These are phyloP conservation scores for Parotocinclus haroldoi DNA, from an alignment of 2,797 vertebrate species.

Conservation along the genomic window DNA sequence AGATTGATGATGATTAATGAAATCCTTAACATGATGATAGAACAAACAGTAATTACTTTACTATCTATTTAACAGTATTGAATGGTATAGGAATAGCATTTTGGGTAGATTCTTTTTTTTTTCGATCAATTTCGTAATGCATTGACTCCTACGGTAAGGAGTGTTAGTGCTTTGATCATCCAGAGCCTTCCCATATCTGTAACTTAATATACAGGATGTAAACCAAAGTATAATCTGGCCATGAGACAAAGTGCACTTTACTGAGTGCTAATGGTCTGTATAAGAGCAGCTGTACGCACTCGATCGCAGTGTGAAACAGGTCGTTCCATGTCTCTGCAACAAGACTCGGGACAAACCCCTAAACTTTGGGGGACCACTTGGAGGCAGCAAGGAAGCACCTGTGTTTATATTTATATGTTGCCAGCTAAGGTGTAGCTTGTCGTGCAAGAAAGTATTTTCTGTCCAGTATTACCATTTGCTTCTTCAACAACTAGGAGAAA, in stretches of 20 bases:
- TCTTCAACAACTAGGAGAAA: too few relatives aligned
- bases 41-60: too few relatives aligned
- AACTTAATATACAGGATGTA: slow-evolving; percentile 42
- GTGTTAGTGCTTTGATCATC: background rate
- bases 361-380: slow-evolving; percentile 5
- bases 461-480: too few relatives aligned
- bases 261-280: slow-evolving; percentile 35
- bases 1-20: too few relatives aligned
- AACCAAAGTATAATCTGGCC: slow-evolving; percentile 34
- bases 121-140: too few relatives aligned
- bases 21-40: too few relatives aligned
- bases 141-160: background rate
- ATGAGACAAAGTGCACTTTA: slow-evolving; percentile 47
- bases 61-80: too few relatives aligned
- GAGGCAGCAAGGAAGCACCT: background rate
- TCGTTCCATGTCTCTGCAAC: background rate
- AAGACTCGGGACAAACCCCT: background rate
- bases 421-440: background rate
- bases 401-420: background rate
- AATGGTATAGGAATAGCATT: too few relatives aligned
- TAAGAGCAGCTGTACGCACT: slow-evolving; percentile 12
- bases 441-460: too few relatives aligned
- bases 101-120: too few relatives aligned
- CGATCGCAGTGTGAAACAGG: slow-evolving; percentile 12
- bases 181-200: slow-evolving; percentile 24